Conservation (phyloP, 2,888 invertebrate species). For the Acanthococcus lagerstroemiae region DNA sequence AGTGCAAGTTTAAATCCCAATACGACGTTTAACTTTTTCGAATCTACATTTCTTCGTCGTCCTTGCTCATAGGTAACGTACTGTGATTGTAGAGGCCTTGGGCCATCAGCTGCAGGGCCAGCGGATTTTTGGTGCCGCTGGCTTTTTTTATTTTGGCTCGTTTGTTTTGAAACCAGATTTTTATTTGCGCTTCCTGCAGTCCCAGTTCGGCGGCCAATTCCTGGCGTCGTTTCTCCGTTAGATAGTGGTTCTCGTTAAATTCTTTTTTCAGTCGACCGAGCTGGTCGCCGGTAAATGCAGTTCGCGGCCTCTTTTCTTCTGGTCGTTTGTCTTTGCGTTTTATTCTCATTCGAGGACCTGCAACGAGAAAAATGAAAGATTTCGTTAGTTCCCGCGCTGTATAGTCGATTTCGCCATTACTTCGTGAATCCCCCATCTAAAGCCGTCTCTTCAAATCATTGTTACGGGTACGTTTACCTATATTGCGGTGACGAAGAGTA, state of each 20-base stretch:
- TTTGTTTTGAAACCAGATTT: constrained; percentile 97
- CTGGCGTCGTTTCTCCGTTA: constrained; percentile 84
- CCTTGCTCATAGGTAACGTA: constrained; percentile 65
- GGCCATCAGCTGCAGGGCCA: constrained; percentile 85
- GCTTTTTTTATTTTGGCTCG: constrained; percentile 93
- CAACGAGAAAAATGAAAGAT: no score
- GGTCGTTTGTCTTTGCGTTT: constrained; percentile 44
- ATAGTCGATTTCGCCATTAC: no score
- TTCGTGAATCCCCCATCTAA: no score
- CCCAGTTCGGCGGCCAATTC: constrained; percentile 82
- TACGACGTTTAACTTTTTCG: no score
- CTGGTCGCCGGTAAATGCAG: constrained; percentile 92
- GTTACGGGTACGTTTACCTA: no score
- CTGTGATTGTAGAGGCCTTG: constrained; percentile 88
- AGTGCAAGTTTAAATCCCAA: no score
- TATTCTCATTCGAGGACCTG: constrained; percentile 51
- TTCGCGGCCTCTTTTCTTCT: constrained; percentile 80
- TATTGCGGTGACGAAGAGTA: no score
- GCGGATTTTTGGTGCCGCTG: constrained; percentile 68
- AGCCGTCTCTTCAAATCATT: no score
- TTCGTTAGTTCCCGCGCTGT: neutral
- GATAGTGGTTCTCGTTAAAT: constrained; percentile 83
- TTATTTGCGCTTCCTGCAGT: constrained; percentile 92
- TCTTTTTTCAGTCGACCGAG: constrained; percentile 83
- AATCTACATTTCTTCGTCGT: no score